phyloP scores from a whole-genome alignment of 2,888 invertebrate species.

The Oegoconia quadripuncta region DNA sequence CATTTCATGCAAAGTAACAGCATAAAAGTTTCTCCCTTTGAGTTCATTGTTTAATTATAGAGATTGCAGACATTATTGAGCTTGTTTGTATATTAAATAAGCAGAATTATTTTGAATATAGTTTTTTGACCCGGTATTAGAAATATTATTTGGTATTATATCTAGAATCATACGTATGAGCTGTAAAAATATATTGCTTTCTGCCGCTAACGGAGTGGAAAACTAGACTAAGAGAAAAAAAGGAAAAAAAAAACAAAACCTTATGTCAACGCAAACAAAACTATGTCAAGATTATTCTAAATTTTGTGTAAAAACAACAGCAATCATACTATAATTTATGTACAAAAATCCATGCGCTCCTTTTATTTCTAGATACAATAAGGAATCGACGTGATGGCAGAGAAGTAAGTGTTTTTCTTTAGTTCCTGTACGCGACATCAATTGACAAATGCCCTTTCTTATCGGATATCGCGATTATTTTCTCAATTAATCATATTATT shows the following conservation, averaged over 20 bases:
- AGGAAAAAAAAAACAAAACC: slow-evolving; percentile 15
- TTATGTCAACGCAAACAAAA: slow-evolving; percentile 76
- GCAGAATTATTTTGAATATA: too few relatives aligned
- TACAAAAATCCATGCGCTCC: slow-evolving; percentile 58
- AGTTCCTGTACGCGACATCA: slow-evolving; percentile 15
- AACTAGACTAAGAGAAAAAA: too few relatives aligned
- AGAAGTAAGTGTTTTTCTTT: slow-evolving; percentile 57
- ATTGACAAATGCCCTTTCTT: slow-evolving; percentile 43
- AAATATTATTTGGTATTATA: too few relatives aligned
- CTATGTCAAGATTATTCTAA: slow-evolving; percentile 72
- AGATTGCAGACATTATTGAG: too few relatives aligned
- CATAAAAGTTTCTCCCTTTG: too few relatives aligned
- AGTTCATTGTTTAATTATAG: too few relatives aligned
- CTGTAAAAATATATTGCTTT: neutral
- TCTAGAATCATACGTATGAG: too few relatives aligned
- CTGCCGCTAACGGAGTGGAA: slow-evolving; percentile 1
- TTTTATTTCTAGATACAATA: slow-evolving; percentile 39
- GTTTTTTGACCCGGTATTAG: too few relatives aligned
- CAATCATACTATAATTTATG: slow-evolving; percentile 50
- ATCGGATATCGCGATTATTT: slow-evolving; percentile 41
- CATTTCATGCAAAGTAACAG: neutral
- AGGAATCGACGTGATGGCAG: slow-evolving; percentile 58
- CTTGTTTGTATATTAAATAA: too few relatives aligned
- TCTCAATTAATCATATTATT: slow-evolving; percentile 5
- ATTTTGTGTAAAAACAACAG: slow-evolving; percentile 68